Conservation (phyloP, 2,888 invertebrate species). For the Amiota mariae region DNA sequence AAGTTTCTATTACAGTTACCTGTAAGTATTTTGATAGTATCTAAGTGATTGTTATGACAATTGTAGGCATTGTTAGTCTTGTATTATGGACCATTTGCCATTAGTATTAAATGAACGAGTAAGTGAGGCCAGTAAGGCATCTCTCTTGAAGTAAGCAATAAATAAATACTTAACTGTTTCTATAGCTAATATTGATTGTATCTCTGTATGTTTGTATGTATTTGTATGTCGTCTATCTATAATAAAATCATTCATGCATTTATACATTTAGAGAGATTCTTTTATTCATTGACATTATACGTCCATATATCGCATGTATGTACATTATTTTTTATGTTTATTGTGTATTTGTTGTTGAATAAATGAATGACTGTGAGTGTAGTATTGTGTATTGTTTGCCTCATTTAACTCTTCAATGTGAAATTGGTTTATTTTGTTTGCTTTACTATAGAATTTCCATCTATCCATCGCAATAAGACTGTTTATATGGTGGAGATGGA, state of each 20-base stretch:
- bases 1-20: neutral
- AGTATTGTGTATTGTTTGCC: constrained; percentile 29
- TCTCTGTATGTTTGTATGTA: constrained; percentile 31
- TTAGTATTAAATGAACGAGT: too few species aligned
- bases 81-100: too few species aligned
- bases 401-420: constrained; percentile 29
- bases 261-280: constrained; percentile 20
- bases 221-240: neutral
- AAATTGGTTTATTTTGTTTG: constrained; percentile 17
- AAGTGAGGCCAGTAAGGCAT: too few species aligned
- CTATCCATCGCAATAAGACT: constrained; percentile 19
- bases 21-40: too few species aligned
- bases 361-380: constrained; percentile 32
- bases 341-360: constrained; percentile 39
- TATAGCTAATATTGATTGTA: too few species aligned
- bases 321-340: constrained; percentile 56
- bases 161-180: too few species aligned
- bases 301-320: too few species aligned
- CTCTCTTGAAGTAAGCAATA: too few species aligned
- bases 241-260: constrained; percentile 43
- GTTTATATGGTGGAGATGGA: too few species aligned
- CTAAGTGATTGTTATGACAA: too few species aligned
- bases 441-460: constrained; percentile 31
- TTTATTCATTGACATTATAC: constrained; percentile 48
- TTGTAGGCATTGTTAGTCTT: too few species aligned